Conservation (phyloP, 1,140 invertebrate species). For the Pseudomyrmex gracilis region DNA sequence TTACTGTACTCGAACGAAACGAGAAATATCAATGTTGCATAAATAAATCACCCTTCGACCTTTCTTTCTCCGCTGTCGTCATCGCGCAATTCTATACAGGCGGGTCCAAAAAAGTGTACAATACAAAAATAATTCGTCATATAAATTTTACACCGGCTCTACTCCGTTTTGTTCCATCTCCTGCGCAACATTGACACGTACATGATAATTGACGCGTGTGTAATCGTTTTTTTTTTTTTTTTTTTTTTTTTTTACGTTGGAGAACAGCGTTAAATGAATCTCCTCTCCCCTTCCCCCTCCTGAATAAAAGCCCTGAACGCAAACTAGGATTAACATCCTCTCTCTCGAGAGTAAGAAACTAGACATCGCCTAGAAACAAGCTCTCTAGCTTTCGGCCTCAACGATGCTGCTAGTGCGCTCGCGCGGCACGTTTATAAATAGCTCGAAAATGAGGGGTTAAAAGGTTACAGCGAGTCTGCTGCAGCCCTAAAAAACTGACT, state of each 20-base stretch:
- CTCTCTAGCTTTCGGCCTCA: slow-evolving; percentile 31
- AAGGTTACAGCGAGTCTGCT: slow-evolving; percentile 28
- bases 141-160: too few species aligned
- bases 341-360: slow-evolving; percentile 32
- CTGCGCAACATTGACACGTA: background rate
- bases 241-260: background rate
- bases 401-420: slow-evolving; percentile 13
- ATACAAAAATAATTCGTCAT: background rate
- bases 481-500: slow-evolving; percentile 25
- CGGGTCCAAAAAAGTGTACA: background rate
- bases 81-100: background rate
- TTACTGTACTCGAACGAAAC: too few species aligned
- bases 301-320: too few species aligned
- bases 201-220: too few species aligned
- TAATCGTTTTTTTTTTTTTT: too few species aligned
- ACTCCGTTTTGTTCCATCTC: background rate
- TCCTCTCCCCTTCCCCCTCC: too few species aligned
- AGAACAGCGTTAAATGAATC: too few species aligned
- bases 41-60: slow-evolving; percentile 50
- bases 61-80: background rate
- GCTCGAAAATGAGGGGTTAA: slow-evolving; percentile 53
- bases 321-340: too few species aligned
- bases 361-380: slow-evolving; percentile 52
- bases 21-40: slow-evolving; percentile 31
- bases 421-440: slow-evolving; percentile 51